phyloP scores from a whole-genome alignment of 2,113 vertebrate species.

The Centropus unirufus region DNA sequence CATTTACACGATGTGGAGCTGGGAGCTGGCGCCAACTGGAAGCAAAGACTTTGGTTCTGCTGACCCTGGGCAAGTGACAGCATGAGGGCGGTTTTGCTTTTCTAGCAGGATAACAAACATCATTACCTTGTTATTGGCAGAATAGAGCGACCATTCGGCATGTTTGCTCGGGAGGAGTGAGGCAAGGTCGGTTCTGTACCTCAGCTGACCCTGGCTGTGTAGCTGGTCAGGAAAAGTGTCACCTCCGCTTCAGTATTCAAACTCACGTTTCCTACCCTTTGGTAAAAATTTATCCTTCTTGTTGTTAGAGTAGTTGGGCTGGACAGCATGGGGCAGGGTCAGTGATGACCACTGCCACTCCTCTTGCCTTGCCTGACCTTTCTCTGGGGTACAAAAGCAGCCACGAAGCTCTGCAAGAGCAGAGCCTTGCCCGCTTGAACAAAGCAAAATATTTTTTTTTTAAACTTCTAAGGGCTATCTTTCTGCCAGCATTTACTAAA shows the following conservation, averaged over 20 bases:
- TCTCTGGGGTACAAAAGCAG: rapidly evolving
- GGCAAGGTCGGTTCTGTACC: not conserved
- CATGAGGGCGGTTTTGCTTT: not conserved
- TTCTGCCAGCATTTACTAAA: not conserved
- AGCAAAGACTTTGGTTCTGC: slow-evolving; percentile 1
- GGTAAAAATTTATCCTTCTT: not conserved
- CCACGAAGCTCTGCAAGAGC: not conserved
- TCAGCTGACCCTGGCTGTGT: rapidly evolving
- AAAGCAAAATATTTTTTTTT: not conserved
- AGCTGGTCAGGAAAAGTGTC: not conserved
- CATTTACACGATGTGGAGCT: not conserved
- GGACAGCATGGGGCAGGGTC: not conserved
- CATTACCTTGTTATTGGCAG: not conserved
- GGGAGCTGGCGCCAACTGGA: not conserved
- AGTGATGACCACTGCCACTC: not conserved
- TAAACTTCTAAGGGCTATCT: not conserved
- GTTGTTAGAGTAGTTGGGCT: not conserved
- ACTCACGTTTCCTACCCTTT: not conserved
- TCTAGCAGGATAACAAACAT: not conserved
- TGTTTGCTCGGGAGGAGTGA: not conserved
- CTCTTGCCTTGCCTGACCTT: rapidly evolving
- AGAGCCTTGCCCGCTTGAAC: not conserved
- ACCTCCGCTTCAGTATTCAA: rapidly evolving
- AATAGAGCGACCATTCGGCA: rapidly evolving
- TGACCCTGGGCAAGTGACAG: not conserved